Conservation (phyloP, 2,797 vertebrate species). For the Oophaga sylvatica region DNA sequence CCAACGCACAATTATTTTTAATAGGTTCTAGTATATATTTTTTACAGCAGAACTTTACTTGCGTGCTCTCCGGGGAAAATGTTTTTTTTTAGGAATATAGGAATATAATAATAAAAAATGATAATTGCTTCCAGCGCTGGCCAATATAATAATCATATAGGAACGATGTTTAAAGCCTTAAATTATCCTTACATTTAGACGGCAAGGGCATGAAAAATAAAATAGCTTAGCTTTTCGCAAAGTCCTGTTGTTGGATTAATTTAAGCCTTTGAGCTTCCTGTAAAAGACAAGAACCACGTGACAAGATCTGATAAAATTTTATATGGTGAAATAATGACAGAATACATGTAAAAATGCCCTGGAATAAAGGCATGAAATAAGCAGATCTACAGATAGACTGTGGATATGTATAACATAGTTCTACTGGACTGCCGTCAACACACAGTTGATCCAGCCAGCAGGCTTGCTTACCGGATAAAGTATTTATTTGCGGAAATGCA, state of each 20-base stretch:
- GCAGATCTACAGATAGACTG: conserved; percentile 5
- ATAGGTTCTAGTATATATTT: conserved; percentile 47
- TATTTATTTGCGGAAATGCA: conserved; percentile 32
- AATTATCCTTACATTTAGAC: not conserved
- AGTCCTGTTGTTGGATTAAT: not conserved
- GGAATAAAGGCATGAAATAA: not conserved
- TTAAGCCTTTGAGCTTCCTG: not conserved
- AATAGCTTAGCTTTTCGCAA: not conserved
- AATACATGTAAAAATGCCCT: not conserved
- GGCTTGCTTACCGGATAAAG: conserved; percentile 39
- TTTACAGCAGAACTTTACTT: conserved; percentile 48
- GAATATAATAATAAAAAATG: not conserved
- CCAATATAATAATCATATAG: not conserved
- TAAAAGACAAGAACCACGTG: not conserved
- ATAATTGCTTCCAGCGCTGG: conserved; percentile 16
- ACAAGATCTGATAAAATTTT: not conserved
- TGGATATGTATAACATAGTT: not conserved
- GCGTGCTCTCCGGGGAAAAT: conserved; percentile 24
- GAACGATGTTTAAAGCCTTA: not conserved
- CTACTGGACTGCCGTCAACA: not conserved
- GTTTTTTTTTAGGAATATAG: conserved; percentile 7
- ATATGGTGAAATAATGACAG: not conserved
- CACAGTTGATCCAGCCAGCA: conserved; percentile 35
- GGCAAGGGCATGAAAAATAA: not conserved
- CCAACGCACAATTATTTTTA: conserved; percentile 58